Conservation (phyloP, 2,113 vertebrate species). For the Marmota monax region DNA sequence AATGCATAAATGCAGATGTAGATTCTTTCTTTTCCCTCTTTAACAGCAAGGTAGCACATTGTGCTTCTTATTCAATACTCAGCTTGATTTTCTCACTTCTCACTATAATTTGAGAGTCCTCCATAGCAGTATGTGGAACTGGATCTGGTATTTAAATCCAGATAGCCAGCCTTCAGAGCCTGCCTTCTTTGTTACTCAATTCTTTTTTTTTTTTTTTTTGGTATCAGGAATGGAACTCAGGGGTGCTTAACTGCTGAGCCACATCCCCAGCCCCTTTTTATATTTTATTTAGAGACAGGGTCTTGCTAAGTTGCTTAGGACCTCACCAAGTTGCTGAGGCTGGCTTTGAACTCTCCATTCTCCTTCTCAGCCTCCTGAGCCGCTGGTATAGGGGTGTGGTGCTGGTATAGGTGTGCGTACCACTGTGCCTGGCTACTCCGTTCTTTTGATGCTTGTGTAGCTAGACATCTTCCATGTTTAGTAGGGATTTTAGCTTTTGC, state of each 20-base stretch:
- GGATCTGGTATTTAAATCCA: neutral
- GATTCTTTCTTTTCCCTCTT: neutral
- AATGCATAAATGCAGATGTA: neutral
- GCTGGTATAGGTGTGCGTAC: no score
- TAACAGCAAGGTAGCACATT: neutral
- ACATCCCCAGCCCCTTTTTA: no score
- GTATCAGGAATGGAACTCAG: no score
- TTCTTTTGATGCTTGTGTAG: neutral
- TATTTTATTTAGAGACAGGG: no score
- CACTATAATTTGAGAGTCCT: neutral
- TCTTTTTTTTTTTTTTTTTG: neutral
- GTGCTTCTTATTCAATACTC: no score
- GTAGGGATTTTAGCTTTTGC: neutral
- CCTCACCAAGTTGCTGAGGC: no score
- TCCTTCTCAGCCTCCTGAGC: no score
- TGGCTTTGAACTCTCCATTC: no score
- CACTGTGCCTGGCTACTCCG: neutral
- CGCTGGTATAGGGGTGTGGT: no score
- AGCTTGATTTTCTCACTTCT: neutral
- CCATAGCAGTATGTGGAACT: neutral
- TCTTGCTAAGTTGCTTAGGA: no score
- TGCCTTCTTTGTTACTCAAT: neutral
- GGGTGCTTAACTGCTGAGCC: no score
- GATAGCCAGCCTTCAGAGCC: neutral
- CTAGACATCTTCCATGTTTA: neutral